Evolutionary conservation across 2,113 vertebrate species (phyloP), one percentile per base, ranked within the genome.

Genomic region (Psephotus haematonotus): DNA sequence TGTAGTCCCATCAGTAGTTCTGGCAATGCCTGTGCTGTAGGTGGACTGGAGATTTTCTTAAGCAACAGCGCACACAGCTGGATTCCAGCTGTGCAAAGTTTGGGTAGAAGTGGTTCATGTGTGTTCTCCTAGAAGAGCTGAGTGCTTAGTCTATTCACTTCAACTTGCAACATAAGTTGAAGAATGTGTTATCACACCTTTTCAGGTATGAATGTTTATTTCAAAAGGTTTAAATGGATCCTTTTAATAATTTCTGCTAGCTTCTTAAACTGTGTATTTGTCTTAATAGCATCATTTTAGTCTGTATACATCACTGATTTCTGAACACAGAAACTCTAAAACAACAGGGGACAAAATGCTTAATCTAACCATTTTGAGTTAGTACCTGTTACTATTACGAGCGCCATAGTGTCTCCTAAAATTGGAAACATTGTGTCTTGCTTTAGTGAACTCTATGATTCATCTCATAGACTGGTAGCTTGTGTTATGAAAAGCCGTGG

Each of bases 341-440:
- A 64, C 18, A 94, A 33, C 0, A 1, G 16, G 10, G 15, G 7
- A 2, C 8, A 2, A 9, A 19, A 5, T 0, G 2, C 35, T 67
- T 74, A 82, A 59, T 70, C 10, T 69, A 91, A 17, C n/a, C 2
- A 78, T 75, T 68, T 86, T 7, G 33, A 86, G 78, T 65, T 72
- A 1, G 9, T 55, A 33, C 47, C 35, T 75, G 17, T n/a, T 90
- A 39, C 33, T 90, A 10, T 35, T 50, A 28, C n/a, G n/a, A 83
- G 35, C 53, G 65, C n/a, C 13, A n/a, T 29, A 67, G 44, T 35
- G 20, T 68, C 75, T 92, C 65, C 60, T 78, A 55, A 63, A 90
- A 55, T 17, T 68, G 4, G 74, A 88, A 82, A 20, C 7, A 4
- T 46, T 85, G 29, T 87, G 15, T 69, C 62, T 37, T 2, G 1